Evolutionary conservation across 1,140 invertebrate genomes (phyloP).

Genomic region (Calosoma granatense): DNA sequence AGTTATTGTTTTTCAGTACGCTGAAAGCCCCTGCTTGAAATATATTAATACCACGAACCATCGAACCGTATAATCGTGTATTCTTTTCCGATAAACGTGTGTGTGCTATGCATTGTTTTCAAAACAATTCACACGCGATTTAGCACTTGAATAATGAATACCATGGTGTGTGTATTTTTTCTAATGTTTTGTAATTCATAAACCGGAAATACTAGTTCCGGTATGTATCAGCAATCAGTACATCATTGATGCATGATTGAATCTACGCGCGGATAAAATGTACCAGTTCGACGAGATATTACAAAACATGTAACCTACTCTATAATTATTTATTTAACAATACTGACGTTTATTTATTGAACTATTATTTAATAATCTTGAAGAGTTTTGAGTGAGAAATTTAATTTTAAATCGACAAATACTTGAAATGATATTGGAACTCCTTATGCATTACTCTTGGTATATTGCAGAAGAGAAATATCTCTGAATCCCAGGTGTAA

Average conservation of each 20-base stretch:
- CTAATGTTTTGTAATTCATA: background rate
- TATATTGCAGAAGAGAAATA: too few relatives aligned
- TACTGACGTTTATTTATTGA: too few relatives aligned
- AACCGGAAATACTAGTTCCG: background rate
- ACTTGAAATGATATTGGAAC: background rate
- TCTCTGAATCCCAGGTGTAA: background rate
- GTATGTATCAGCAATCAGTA: background rate
- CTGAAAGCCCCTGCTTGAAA: background rate
- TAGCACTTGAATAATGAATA: background rate
- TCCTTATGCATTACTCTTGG: too few relatives aligned
- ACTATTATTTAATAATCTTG: too few relatives aligned
- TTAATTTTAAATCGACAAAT: background rate
- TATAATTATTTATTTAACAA: too few relatives aligned
- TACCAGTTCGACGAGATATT: too few relatives aligned
- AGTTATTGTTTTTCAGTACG: background rate
- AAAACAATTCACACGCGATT: background rate
- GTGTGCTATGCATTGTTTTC: background rate
- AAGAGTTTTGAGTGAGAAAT: background rate
- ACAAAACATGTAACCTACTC: too few relatives aligned
- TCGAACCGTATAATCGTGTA: constrained; percentile 1
- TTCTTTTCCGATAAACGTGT: background rate
- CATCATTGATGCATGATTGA: too few relatives aligned
- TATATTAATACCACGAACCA: background rate
- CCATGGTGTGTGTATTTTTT: background rate
- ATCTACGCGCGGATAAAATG: background rate